These are phyloP conservation scores for Myotis myotis DNA, from an alignment of 2,797 vertebrate genomes.

Conservation along the genomic window DNA sequence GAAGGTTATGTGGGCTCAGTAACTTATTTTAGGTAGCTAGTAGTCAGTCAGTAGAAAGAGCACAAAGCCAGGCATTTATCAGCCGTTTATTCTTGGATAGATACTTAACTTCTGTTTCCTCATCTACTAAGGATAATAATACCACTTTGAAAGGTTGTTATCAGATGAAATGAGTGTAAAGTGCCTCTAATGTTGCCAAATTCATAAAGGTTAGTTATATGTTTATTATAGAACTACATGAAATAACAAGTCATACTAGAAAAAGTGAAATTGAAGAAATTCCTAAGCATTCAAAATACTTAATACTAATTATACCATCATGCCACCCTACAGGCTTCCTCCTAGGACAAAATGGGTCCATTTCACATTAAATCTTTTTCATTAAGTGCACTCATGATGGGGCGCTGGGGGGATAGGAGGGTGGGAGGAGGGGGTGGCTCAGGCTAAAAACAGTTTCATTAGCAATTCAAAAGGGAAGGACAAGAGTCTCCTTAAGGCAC, in stretches of 20 bases:
- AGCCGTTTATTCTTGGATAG: background rate
- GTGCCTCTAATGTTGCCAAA: background rate
- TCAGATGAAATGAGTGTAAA: background rate
- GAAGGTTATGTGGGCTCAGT: background rate
- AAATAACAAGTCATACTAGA: background rate
- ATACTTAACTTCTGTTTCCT: conserved; percentile 11
- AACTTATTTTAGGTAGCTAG: too few relatives aligned
- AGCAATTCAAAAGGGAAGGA: background rate
- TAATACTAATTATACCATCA: background rate
- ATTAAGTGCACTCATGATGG: background rate
- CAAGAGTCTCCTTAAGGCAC: background rate
- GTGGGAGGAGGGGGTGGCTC: too few relatives aligned
- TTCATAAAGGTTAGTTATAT: background rate
- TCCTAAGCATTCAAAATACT: background rate
- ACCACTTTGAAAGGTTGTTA: background rate
- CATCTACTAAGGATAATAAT: background rate
- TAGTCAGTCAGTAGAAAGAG: background rate
- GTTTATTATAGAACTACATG: background rate
- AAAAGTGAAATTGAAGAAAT: background rate
- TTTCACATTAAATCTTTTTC: background rate
- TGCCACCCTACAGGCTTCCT: background rate
- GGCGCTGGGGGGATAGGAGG: too few relatives aligned
- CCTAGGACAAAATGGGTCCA: background rate
- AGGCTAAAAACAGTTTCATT: background rate
- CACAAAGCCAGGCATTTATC: background rate